A percentile compares a stretch with the other conserved stretches of the same genome.
These are phyloP conservation scores for Dasypolia templi DNA, from an alignment of 2,888 invertebrate genomes.

Conservation along the genomic window DNA sequence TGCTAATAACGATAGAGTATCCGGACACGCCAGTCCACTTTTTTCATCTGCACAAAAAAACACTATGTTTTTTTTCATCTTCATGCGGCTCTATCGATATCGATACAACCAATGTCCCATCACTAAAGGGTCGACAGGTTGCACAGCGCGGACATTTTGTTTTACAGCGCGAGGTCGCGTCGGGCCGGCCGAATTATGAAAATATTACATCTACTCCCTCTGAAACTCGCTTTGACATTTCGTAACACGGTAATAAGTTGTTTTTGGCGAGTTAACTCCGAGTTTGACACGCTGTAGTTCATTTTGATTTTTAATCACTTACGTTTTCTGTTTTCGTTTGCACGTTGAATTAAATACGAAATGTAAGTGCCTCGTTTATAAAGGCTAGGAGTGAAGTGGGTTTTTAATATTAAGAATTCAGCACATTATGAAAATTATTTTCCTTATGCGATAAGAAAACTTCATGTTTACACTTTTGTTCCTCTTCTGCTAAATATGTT, in stretches of 20 bases:
- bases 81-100: slow-evolving; percentile 23
- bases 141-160: slow-evolving; percentile 81
- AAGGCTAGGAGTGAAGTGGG: slow-evolving; percentile 22
- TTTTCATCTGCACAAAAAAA: not conserved
- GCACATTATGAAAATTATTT: slow-evolving; percentile 11
- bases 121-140: slow-evolving; percentile 76
- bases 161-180: slow-evolving; percentile 74
- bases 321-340: slow-evolving; percentile 42
- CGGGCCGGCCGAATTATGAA: slow-evolving; percentile 72
- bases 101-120: slow-evolving; percentile 59
- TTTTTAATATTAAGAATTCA: slow-evolving; percentile 30
- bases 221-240: slow-evolving; percentile 67
- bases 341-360: slow-evolving; percentile 33
- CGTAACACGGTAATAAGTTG: slow-evolving; percentile 67
- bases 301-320: slow-evolving; percentile 56
- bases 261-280: slow-evolving; percentile 61
- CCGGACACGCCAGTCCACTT: not conserved
- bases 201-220: slow-evolving; percentile 71
- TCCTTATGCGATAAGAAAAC: slow-evolving; percentile 16
- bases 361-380: slow-evolving; percentile 24
- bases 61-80: not conserved
- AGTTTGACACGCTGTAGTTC: slow-evolving; percentile 55
- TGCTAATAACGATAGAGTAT: not conserved
- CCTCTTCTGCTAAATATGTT: slow-evolving; percentile 3
- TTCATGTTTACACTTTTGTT: not conserved